phyloP scores from a whole-genome alignment of 2,797 vertebrate species.

The Zenarchopterus dispar region DNA sequence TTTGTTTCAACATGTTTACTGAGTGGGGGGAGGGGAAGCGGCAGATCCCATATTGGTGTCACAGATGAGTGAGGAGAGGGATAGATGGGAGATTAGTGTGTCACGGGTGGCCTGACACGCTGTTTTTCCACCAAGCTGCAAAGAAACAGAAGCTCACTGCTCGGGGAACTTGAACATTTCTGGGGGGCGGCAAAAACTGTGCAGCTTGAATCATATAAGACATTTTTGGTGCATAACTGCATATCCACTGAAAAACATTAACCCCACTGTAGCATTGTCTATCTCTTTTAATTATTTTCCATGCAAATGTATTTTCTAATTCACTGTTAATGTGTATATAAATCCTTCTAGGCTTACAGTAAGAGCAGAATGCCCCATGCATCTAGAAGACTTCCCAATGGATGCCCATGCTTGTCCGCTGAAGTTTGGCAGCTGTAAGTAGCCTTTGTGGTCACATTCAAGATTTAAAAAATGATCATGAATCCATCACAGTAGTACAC shows the following conservation, averaged over 20 bases:
- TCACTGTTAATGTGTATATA: constrained; percentile 21
- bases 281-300: constrained; percentile 4
- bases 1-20: constrained; percentile 73
- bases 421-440: constrained; percentile 99
- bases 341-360: constrained; percentile 90
- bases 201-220: constrained; percentile 17
- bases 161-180: constrained; percentile 57
- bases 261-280: background rate
- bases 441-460: constrained; percentile 17
- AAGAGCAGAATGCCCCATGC: constrained; percentile 98
- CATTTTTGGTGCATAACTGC: constrained; percentile 17
- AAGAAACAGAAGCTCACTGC: constrained; percentile 59
- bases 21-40: constrained; percentile 41
- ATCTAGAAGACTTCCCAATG: constrained; percentile 99
- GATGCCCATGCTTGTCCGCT: constrained; percentile 97
- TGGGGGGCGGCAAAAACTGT: constrained; percentile 24
- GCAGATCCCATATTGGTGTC: constrained; percentile 71
- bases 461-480: background rate
- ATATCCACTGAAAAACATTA: constrained; percentile 5
- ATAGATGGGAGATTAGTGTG: constrained; percentile 78
- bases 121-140: constrained; percentile 76
- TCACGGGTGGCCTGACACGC: constrained; percentile 68
- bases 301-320: constrained; percentile 6
- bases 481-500: background rate
- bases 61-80: constrained; percentile 77